A percentile compares a stretch with the other conserved stretches of the same genome.
These are phyloP conservation scores for Stenotaenia linearis DNA, from an alignment of 2,888 invertebrate species.

Conservation along the genomic window DNA sequence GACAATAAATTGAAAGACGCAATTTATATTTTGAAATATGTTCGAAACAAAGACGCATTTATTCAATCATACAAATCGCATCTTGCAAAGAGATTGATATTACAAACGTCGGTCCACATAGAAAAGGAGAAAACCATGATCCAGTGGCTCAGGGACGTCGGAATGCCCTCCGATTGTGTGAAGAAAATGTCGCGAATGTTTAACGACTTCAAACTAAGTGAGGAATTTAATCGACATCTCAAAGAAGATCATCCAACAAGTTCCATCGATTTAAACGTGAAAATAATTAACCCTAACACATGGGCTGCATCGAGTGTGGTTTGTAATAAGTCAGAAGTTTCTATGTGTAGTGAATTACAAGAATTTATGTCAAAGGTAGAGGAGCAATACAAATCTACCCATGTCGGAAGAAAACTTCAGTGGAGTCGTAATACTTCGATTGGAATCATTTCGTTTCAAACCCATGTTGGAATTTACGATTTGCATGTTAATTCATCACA, in stretches of 20 bases:
- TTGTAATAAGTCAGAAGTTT: conserved; percentile 87
- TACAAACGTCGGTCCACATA: conserved; percentile 97
- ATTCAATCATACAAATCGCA: conserved; percentile 99
- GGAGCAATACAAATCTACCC: conserved; percentile 95
- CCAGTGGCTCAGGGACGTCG: conserved; percentile 86
- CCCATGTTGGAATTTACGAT: conserved; percentile 88
- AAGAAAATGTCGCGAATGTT: conserved; percentile 95
- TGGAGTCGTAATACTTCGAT: conserved; percentile 99
- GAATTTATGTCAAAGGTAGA: conserved; percentile 99
- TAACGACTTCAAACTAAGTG: conserved; percentile 91
- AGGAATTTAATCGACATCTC: conserved; percentile 92
- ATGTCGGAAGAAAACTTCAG: conserved; percentile 93
- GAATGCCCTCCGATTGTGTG: conserved; percentile 99
- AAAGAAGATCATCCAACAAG: conserved; percentile 71
- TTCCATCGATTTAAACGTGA: conserved; percentile 70
- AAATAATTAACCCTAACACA: conserved; percentile 96
- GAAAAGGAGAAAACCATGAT: conserved; percentile 99
- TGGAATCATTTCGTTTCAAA: conserved; percentile 93
- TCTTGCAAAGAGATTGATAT: conserved; percentile 86
- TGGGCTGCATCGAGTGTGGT: conserved; percentile 90
- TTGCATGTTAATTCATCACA: conserved; percentile 99
- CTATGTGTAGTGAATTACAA: conserved; percentile 93
- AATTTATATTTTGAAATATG: conserved; percentile 91
- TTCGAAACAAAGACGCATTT: conserved; percentile 98
- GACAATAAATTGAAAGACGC: conserved; percentile 89